Percentiles rank a stretch among this genome's conserved stretches.
Conservation (phyloP, 1,140 invertebrate genomes). For the Sweltsa coloradensis region DNA sequence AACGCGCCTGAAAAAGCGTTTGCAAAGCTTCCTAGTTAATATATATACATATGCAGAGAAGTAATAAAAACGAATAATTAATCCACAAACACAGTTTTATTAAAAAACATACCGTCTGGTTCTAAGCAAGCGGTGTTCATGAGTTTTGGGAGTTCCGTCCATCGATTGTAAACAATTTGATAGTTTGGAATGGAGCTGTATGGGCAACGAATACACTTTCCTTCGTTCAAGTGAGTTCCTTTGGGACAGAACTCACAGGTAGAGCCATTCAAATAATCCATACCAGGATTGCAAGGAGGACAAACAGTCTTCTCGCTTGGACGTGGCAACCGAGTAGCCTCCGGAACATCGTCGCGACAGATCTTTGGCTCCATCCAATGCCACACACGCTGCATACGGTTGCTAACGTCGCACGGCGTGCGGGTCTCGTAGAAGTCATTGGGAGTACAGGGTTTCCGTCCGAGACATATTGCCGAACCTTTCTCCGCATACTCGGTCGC, state of each 20-base stretch:
- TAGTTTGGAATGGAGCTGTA: conserved; percentile 38
- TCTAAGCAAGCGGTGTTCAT: conserved; percentile 35
- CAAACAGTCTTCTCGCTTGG: conserved; percentile 27
- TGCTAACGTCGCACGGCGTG: conserved; percentile 35
- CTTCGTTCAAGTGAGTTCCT: conserved; percentile 24
- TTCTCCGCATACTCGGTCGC: conserved; percentile 25
- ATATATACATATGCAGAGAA: too few relatives aligned
- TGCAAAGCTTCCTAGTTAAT: too few relatives aligned
- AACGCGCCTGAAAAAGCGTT: too few relatives aligned
- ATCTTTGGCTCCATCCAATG: conserved; percentile 42
- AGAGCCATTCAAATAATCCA: conserved; percentile 29
- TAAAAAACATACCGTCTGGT: conserved; percentile 24
- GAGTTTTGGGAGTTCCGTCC: conserved; percentile 38
- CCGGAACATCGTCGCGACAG: conserved; percentile 31
- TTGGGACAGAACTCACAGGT: conserved; percentile 31
- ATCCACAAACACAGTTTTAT: too few relatives aligned
- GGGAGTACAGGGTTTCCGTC: conserved; percentile 35
- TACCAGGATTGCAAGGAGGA: conserved; percentile 43
- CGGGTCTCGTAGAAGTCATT: conserved; percentile 41
- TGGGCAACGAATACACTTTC: conserved; percentile 36
- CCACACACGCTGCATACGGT: conserved; percentile 33
- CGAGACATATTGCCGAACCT: conserved; percentile 33
- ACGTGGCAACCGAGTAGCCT: conserved; percentile 29
- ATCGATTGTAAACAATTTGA: conserved; percentile 37
- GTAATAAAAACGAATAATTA: too few relatives aligned